Base-by-base conservation (phyloP, 2,797 vertebrate species). In the Valencia hispanica region DNA sequence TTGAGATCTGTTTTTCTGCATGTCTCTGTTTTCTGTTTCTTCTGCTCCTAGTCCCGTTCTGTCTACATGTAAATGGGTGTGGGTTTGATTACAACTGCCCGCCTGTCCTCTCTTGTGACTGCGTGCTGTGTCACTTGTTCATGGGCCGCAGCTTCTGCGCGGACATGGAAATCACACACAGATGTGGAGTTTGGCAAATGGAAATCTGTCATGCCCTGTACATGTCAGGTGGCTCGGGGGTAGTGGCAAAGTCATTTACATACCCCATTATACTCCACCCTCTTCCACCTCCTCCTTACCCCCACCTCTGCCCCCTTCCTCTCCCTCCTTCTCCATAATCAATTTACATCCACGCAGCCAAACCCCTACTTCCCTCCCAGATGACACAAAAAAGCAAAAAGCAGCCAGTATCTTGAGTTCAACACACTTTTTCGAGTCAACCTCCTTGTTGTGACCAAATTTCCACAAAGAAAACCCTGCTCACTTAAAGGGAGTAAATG, bases 131-230 rank as follows among this genome's bases (percentile, higher is more conserved):
- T 75, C 75, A 53, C 84, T 77, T 78, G 80, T 86, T 89, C 90
- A 92, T 81, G 86, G 92, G 91, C 92, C 91, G 87, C 86, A 86
- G 88, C 88, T 90, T 89, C 91, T 94, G 92, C 94, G 89, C 90
- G 94, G 94, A 79, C 81, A 85, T 50, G 70, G 22, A 85, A 87
- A 88, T 84, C 84, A 75, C 68, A 74, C 77, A 65, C 85, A 77
- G 11, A 8, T 79, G 71, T 68, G 73, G 72, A 87, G 86, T 74
- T 77, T 82, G 88, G 87, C 77, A 96, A 96, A 97, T 97, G 95
- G 95, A 96, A 96, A 96, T 96, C 94, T 90, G 94, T 94, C 92
- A 92, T 94, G 93, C 85, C 93, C 93, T 86, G 89, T 91, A 89
- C 92, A 93, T 89, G 92, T 92, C 92, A 89, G 92, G 86, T 92